phyloP scores from a whole-genome alignment of 2,113 vertebrate genomes.

The Sinocyclocheilus anshuiensis region DNA sequence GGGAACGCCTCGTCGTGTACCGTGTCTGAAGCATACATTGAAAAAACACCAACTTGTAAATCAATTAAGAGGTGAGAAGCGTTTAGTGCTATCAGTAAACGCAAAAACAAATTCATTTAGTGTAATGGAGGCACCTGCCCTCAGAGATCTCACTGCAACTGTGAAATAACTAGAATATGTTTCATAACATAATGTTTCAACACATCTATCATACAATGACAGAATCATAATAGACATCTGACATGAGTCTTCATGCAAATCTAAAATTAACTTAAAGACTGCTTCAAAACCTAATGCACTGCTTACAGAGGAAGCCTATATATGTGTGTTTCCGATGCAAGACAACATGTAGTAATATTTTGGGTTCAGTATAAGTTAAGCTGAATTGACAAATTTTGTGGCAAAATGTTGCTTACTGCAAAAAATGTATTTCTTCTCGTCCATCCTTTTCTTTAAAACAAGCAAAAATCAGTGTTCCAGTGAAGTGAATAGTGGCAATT shows the following conservation, averaged over 20 bases:
- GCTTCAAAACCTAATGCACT: background rate
- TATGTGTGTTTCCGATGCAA: background rate
- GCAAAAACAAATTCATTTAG: constrained; percentile 60
- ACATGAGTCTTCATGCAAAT: background rate
- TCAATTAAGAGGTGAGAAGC: constrained; percentile 65
- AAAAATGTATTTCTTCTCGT: background rate
- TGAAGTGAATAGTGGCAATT: background rate
- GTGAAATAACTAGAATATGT: background rate
- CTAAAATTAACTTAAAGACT: background rate
- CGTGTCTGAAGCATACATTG: no score
- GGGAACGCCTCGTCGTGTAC: no score
- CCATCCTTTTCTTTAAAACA: background rate
- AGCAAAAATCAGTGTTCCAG: background rate
- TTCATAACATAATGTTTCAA: background rate
- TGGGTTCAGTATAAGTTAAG: background rate
- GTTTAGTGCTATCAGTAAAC: constrained; percentile 65
- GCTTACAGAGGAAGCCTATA: background rate
- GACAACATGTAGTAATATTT: background rate
- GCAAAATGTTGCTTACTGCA: background rate
- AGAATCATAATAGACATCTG: constrained; percentile 1
- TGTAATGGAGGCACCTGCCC: constrained; percentile 59
- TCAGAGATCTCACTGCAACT: constrained; percentile 36
- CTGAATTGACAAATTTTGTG: background rate
- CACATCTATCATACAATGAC: background rate
- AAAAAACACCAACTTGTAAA: no score